These are phyloP conservation scores for Phragmatobia fuliginosa DNA, from an alignment of 2,888 invertebrate genomes.

Conservation along the genomic window DNA sequence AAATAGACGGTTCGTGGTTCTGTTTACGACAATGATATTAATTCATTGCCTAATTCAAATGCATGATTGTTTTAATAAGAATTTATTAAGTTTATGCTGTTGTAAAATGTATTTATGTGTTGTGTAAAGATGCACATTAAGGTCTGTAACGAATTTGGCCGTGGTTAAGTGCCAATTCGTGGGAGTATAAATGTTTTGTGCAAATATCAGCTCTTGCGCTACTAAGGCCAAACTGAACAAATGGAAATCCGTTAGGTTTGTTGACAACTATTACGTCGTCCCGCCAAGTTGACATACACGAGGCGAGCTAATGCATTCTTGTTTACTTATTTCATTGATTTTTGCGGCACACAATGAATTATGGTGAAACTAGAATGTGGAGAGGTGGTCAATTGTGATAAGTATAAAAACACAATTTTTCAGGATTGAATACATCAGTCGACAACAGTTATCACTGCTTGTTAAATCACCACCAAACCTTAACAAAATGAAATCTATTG, in stretches of 20 bases:
- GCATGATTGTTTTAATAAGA: conserved; percentile 23
- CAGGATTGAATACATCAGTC: conserved; percentile 78
- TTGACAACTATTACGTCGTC: conserved; percentile 78
- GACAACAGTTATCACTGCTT: conserved; percentile 65
- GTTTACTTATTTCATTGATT: conserved; percentile 85
- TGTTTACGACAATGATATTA: conserved; percentile 36
- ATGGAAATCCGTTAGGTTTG: conserved; percentile 76
- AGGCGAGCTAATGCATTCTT: conserved; percentile 80
- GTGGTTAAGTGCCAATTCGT: conserved; percentile 43
- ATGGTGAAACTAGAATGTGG: conserved; percentile 74
- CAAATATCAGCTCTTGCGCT: conserved; percentile 54
- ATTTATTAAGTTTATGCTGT: neutral
- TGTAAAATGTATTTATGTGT: neutral
- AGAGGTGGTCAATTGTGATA: conserved; percentile 74
- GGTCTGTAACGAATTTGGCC: conserved; percentile 35
- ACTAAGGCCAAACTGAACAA: conserved; percentile 69
- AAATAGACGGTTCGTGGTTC: conserved; percentile 34
- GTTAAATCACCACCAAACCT: conserved; percentile 61
- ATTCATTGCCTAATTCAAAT: conserved; percentile 35
- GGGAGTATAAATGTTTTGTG: conserved; percentile 48
- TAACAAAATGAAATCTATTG: conserved; percentile 80
- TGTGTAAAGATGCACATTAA: conserved; percentile 12
- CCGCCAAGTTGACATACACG: conserved; percentile 74
- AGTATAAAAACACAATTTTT: conserved; percentile 81
- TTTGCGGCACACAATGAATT: conserved; percentile 77